Conservation (phyloP, 2,113 vertebrate species). For the Micromys minutus region DNA sequence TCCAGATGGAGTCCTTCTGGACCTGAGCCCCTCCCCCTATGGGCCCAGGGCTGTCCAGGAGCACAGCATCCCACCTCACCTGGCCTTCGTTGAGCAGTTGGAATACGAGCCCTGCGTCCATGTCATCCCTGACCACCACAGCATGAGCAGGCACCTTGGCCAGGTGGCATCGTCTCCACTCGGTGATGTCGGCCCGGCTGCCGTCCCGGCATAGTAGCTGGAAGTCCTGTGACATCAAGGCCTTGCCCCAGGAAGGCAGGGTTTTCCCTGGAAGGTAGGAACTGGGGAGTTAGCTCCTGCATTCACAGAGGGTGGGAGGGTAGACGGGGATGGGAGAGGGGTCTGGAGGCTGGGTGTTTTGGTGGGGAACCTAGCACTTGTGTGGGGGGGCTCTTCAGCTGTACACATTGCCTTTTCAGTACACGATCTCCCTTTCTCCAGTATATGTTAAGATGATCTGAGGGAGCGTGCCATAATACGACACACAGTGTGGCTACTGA, state of each 20-base stretch:
- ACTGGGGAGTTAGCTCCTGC: neutral
- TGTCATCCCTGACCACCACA: slow-evolving; percentile 86
- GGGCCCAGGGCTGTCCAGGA: neutral
- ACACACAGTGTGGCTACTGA: neutral
- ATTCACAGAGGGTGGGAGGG: neutral
- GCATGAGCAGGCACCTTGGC: slow-evolving; percentile 91
- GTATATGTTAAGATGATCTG: neutral
- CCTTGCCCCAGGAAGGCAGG: slow-evolving; percentile 83
- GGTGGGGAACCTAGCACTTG: neutral
- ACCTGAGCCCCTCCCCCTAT: too few relatives aligned
- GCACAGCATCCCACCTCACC: slow-evolving; percentile 82
- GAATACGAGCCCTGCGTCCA: slow-evolving; percentile 85
- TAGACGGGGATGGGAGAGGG: neutral
- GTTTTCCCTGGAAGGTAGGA: slow-evolving; percentile 84
- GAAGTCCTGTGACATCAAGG: slow-evolving; percentile 87
- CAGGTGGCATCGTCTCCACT: slow-evolving; percentile 91
- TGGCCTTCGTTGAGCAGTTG: slow-evolving; percentile 90
- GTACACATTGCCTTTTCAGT: neutral
- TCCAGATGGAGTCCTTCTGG: neutral
- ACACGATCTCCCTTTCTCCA: neutral
- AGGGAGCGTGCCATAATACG: neutral
- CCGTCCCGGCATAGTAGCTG: slow-evolving; percentile 92
- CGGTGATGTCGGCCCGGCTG: slow-evolving; percentile 80
- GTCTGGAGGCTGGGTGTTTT: neutral
- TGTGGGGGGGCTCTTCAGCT: neutral